Conservation (phyloP, 1,140 invertebrate genomes). For the Leptinotarsa texana region DNA sequence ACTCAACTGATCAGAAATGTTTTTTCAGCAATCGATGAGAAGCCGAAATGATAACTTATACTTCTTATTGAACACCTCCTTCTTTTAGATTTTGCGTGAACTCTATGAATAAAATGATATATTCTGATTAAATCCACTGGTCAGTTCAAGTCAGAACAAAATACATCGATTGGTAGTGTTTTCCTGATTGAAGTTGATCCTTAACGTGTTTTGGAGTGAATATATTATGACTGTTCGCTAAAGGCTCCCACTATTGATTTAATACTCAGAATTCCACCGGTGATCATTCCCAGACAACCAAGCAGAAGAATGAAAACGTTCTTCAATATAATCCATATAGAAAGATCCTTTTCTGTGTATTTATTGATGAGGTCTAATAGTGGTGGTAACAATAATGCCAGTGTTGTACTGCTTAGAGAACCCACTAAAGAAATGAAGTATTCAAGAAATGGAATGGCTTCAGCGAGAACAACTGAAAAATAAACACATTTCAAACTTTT, state of each 20-base stretch:
- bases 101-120: no score
- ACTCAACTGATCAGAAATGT: no score
- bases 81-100: no score
- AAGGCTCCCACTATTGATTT: constrained; percentile 61
- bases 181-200: no score
- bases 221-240: background rate
- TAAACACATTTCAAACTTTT: constrained; percentile 34
- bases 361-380: constrained; percentile 73
- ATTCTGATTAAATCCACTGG: no score
- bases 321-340: constrained; percentile 60
- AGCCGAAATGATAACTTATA: no score
- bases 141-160: no score
- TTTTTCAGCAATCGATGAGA: no score
- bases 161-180: no score
- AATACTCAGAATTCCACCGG: constrained; percentile 74
- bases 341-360: constrained; percentile 60
- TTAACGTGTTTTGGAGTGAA: no score
- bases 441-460: constrained; percentile 79
- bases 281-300: constrained; percentile 68
- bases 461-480: constrained; percentile 83
- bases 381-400: constrained; percentile 90
- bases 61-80: no score
- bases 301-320: constrained; percentile 73
- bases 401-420: constrained; percentile 79
- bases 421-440: constrained; percentile 90